These are phyloP conservation scores for Hemibagrus wyckioides DNA, from an alignment of 2,113 vertebrate species.

Conservation along the genomic window DNA sequence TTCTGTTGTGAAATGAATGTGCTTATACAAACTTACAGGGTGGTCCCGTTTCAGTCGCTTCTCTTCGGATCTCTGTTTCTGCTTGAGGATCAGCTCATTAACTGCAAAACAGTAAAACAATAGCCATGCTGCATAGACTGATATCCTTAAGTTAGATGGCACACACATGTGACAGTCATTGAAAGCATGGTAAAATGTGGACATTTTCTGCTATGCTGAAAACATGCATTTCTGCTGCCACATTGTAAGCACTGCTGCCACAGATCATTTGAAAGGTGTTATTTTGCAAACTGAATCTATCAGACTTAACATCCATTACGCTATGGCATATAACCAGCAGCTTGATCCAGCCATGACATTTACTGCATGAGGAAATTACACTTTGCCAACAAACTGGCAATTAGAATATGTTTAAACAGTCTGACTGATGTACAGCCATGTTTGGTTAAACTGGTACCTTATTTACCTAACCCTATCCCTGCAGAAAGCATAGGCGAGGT, in stretches of 20 bases:
- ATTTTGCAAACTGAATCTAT: not conserved
- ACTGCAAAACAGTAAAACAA: slow-evolving; percentile 72
- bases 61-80: slow-evolving; percentile 96
- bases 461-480: not conserved
- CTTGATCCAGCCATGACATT: not conserved
- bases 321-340: not conserved
- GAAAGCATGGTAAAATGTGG: not conserved
- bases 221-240: not conserved
- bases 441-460: not conserved
- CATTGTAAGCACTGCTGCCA: not conserved
- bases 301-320: not conserved
- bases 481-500: not conserved
- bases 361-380: not conserved
- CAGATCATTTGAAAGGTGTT: not conserved
- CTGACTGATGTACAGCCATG: not conserved
- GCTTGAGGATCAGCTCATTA: slow-evolving; percentile 98
- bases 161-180: not conserved
- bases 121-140: not conserved
- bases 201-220: not conserved
- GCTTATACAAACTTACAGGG: slow-evolving; percentile 80
- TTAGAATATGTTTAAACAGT: not conserved
- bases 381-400: not conserved
- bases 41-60: slow-evolving; percentile 97
- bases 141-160: not conserved
- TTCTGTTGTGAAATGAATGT: not conserved